These are phyloP conservation scores for Conchocele bisecta DNA, from an alignment of 2,888 invertebrate species.

Conservation along the genomic window DNA sequence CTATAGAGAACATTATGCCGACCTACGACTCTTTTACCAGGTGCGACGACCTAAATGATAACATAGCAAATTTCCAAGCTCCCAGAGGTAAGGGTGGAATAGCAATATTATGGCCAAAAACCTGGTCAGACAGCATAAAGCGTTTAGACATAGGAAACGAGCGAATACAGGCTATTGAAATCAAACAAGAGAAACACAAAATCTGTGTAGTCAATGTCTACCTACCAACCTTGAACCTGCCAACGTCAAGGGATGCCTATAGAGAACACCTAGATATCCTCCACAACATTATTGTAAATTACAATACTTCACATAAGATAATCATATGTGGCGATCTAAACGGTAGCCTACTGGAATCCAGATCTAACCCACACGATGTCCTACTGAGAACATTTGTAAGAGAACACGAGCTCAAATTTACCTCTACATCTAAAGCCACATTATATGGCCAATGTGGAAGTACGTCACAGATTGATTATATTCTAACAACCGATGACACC, in stretches of 20 bases:
- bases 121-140: background rate
- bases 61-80: slow-evolving; percentile 3
- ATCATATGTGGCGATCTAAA: slow-evolving; percentile 3
- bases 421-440: too few species aligned
- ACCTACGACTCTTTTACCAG: slow-evolving; percentile 4
- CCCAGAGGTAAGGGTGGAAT: slow-evolving; percentile 1
- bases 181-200: background rate
- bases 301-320: background rate
- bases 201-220: slow-evolving; percentile 4
- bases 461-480: slow-evolving; percentile 7
- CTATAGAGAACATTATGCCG: background rate
- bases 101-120: slow-evolving; percentile 4
- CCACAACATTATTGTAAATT: background rate
- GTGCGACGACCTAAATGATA: slow-evolving; percentile 1
- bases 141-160: background rate
- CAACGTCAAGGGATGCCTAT: slow-evolving; percentile 3
- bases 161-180: slow-evolving; percentile 1
- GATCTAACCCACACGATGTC: slow-evolving; percentile 1
- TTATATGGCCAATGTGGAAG: background rate
- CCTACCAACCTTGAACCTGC: background rate
- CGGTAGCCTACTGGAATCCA: background rate
- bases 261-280: background rate
- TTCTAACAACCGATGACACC: background rate
- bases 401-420: background rate
- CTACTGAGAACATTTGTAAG: background rate